Evolutionary conservation across 1,140 invertebrate genomes (phyloP).

Genomic region (Drosophila tsacasi): DNA sequence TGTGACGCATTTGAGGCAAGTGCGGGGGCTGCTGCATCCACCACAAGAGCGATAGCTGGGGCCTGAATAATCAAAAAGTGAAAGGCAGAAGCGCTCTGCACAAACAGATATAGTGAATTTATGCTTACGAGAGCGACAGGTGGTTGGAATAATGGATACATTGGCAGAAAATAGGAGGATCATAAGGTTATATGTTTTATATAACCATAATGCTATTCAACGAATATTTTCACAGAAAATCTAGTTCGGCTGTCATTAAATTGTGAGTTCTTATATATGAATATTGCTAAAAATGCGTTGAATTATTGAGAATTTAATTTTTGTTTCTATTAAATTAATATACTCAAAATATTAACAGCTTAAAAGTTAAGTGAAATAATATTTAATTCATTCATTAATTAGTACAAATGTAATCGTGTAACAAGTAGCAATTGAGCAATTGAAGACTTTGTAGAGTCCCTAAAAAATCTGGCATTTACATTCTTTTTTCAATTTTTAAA

Average conservation of each 20-base stretch:
- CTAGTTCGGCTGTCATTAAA: not conserved
- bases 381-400: not conserved
- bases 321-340: not conserved
- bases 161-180: not conserved
- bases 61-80: slow-evolving; percentile 10
- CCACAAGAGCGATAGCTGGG: slow-evolving; percentile 18
- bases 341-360: not conserved
- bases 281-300: not conserved
- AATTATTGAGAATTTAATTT: not conserved
- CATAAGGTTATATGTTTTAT: too few species aligned
- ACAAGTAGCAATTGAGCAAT: too few species aligned
- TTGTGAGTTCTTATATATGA: not conserved
- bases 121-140: slow-evolving; percentile 12
- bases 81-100: not conserved
- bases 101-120: slow-evolving; percentile 14
- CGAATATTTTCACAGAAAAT: not conserved
- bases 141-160: slow-evolving; percentile 16
- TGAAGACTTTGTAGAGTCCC: not conserved
- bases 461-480: not conserved
- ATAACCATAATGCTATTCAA: not conserved
- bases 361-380: not conserved
- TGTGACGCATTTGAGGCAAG: slow-evolving; percentile 47
- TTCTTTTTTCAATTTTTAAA: too few species aligned
- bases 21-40: slow-evolving; percentile 11
- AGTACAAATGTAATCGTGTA: not conserved